Evolutionary conservation across 2,888 invertebrate species (phyloP).

Genomic region (Hypomecis atomaria): DNA sequence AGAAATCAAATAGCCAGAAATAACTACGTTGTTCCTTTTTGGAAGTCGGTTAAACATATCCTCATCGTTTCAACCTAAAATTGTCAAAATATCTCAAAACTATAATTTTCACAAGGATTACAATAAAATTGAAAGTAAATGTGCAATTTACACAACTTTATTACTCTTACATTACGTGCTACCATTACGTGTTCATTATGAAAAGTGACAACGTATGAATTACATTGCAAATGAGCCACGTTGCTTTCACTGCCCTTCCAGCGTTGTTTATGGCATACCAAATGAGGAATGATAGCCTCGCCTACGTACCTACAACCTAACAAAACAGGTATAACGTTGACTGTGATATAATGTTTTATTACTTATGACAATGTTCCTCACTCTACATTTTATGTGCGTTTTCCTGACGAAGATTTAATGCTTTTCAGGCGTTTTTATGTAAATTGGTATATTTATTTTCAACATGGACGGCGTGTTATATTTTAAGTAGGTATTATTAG

Average conservation of each 20-base stretch:
- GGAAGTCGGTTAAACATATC: too few species aligned
- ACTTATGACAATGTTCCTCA: not conserved
- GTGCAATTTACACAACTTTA: slow-evolving; percentile 31
- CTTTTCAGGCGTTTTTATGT: too few species aligned
- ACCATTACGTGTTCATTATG: slow-evolving; percentile 21
- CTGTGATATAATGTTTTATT: not conserved
- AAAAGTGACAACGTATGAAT: slow-evolving; percentile 30
- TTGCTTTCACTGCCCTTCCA: slow-evolving; percentile 37
- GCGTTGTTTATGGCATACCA: slow-evolving; percentile 26
- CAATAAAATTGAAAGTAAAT: slow-evolving; percentile 33
- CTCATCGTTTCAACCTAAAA: not conserved
- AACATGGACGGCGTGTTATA: too few species aligned
- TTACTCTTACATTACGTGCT: slow-evolving; percentile 20
- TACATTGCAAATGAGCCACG: slow-evolving; percentile 20
- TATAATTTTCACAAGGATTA: slow-evolving; percentile 1
- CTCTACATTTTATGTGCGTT: not conserved
- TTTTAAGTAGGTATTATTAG: too few species aligned
- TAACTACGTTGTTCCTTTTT: too few species aligned
- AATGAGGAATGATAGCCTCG: slow-evolving; percentile 21
- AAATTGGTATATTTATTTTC: too few species aligned
- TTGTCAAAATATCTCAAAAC: not conserved
- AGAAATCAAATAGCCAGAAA: too few species aligned
- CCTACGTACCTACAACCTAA: not conserved
- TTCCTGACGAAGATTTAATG: too few species aligned
- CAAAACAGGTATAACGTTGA: not conserved